Percentiles rank a stretch among this genome's conserved stretches.
Evolutionary conservation across 2,797 vertebrate species (phyloP).

Genomic region (Rhincodon typus): DNA sequence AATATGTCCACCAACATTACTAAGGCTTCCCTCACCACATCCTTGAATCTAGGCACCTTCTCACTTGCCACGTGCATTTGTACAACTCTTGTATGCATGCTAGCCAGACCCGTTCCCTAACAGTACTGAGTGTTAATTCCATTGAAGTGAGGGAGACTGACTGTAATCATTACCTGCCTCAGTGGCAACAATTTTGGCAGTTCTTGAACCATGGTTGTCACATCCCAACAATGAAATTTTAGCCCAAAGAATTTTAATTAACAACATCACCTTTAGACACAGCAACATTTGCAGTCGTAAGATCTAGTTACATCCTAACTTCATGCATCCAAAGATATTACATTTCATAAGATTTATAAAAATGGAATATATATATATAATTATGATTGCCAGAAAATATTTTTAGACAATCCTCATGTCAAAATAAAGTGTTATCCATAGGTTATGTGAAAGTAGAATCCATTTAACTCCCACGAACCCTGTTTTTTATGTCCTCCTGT

Average conservation of each 20-base stretch:
- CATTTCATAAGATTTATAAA: not conserved
- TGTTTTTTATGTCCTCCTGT: not conserved
- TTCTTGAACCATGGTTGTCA: too few species aligned
- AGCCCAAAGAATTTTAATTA: not conserved
- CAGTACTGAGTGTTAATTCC: not conserved
- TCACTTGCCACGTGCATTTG: too few species aligned
- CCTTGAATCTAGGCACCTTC: not conserved
- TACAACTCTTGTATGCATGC: not conserved
- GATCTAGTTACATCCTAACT: not conserved
- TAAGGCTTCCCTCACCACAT: not conserved
- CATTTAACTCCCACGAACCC: not conserved
- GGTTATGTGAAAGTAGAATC: not conserved
- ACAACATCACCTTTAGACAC: not conserved
- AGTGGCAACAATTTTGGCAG: too few species aligned
- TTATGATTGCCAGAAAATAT: not conserved
- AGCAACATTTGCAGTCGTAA: not conserved
- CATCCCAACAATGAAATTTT: not conserved
- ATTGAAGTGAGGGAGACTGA: not conserved
- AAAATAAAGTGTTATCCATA: not conserved
- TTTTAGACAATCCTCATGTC: not conserved
- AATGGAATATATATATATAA: not conserved
- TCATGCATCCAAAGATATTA: not conserved
- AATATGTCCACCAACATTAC: not conserved
- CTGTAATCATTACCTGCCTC: not conserved
- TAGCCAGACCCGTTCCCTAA: not conserved